phyloP scores from a whole-genome alignment of 2,888 invertebrate species.

The Drosophila limbata region DNA sequence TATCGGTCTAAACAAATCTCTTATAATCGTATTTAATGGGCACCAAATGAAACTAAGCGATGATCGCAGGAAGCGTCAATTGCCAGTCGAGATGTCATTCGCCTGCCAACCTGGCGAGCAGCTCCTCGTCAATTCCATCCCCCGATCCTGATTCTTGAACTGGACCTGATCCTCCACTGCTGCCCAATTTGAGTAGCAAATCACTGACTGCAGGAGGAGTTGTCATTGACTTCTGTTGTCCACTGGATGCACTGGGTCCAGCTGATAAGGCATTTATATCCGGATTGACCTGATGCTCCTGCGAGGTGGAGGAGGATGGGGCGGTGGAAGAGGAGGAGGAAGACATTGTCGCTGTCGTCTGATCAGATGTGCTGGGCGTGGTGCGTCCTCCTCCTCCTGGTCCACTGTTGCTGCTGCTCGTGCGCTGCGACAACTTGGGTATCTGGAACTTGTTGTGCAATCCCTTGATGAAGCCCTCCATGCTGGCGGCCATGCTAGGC shows the following conservation, averaged over 20 bases:
- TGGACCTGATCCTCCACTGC: constrained; percentile 10
- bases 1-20: neutral
- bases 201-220: constrained; percentile 30
- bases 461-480: constrained; percentile 92
- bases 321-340: constrained; percentile 17
- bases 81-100: constrained; percentile 78
- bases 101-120: constrained; percentile 73
- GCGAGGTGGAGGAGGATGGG: constrained; percentile 2
- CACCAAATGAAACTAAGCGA: constrained; percentile 23
- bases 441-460: constrained; percentile 94
- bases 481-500: constrained; percentile 87
- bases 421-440: constrained; percentile 90
- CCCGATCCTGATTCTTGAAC: constrained; percentile 18
- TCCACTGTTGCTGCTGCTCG: constrained; percentile 6
- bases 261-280: constrained; percentile 15
- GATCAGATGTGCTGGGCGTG: constrained; percentile 35
- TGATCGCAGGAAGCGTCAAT: no score
- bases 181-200: constrained; percentile 40
- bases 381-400: constrained; percentile 69
- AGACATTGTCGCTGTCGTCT: constrained; percentile 8
- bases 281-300: constrained; percentile 30
- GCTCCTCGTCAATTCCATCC: constrained; percentile 72
- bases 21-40: constrained; percentile 2
- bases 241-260: constrained; percentile 26
- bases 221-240: constrained; percentile 14